Conservation (phyloP, 2,113 vertebrate species). For the Eubucco bourcierii region DNA sequence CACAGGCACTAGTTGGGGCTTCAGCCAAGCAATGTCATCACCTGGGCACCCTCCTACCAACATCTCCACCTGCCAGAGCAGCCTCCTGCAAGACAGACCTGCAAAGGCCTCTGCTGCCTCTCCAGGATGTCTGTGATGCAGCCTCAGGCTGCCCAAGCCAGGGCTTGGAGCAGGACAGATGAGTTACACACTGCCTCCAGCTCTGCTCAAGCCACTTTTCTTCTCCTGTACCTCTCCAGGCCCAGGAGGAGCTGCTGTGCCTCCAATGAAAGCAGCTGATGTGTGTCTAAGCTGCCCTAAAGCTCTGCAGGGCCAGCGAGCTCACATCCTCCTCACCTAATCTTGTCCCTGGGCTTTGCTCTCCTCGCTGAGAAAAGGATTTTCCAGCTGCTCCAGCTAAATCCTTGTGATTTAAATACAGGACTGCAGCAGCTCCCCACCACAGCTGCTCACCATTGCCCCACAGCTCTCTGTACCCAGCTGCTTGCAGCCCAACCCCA, state of each 20-base stretch:
- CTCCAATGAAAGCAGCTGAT: background rate
- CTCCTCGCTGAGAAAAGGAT: background rate
- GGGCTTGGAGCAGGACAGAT: background rate
- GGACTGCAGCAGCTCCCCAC: background rate
- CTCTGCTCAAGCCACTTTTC: background rate
- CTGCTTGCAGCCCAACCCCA: background rate
- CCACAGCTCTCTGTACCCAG: background rate
- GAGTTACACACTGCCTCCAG: background rate
- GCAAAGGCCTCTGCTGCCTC: background rate
- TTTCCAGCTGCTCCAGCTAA: background rate
- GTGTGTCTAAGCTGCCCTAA: background rate
- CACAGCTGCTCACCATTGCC: rapidly evolving
- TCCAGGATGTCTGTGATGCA: too few relatives aligned
- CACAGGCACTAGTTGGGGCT: background rate
- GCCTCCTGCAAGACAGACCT: background rate
- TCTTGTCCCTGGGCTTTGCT: background rate
- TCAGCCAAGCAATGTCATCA: background rate
- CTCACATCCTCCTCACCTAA: background rate
- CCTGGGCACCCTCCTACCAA: background rate
- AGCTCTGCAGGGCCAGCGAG: background rate
- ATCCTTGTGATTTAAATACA: background rate
- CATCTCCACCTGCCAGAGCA: background rate
- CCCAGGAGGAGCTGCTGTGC: background rate
- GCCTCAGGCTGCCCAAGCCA: background rate
- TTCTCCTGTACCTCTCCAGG: background rate